Base-by-base conservation (phyloP, 2,888 invertebrate genomes). In the Cylloceria caligata region DNA sequence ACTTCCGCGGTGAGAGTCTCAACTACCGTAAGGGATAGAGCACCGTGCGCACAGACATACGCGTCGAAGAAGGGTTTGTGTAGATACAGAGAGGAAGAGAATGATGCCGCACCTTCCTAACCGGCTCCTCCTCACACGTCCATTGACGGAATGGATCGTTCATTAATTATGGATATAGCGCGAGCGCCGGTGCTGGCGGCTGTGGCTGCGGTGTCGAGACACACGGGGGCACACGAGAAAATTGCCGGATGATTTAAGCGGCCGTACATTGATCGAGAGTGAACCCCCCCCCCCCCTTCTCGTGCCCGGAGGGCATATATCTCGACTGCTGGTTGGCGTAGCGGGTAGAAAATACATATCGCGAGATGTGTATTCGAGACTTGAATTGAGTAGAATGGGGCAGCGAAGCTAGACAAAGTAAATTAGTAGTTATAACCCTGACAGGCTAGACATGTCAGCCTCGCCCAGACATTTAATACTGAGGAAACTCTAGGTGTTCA, bases 151-250 rank as follows among this genome's bases (percentile, higher is more conserved):
- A 85, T 78, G 83, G 86, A 86, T 87, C 86, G 85, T 85, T 86
- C 87, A 87, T 87, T 88, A 87, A 88, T 88, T 88, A 88, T 85
- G 86, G 84, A 86, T 83, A 79, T 85, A 84, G 79, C 77, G 57
- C 62, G 71, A 62, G 55, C 24, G 60, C 34, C 67, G 49, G 69
- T 64, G 83, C 64, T 68, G 64, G 57, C 65, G 75, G 75, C 45
- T 55, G 49, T 21, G 34, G 19, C 16, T 3, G n/a, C n/a, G 55
- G 30, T n/a, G 6, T 13, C 64, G 42, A 24, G 42, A 24, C 64
- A 64, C 65, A 11, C 55, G 57, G 69, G 49, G 47, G 78, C 72
- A 60, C 72, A 30, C 45, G 68, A 76, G 34, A 65, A 72, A 75
- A 68, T 71, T 71, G 78, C 76, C 71, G 74, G 76, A 83, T 85